phyloP scores from a whole-genome alignment of 53 echinoderm and acorn worm genomes.

The Actinopyga echinites region DNA sequence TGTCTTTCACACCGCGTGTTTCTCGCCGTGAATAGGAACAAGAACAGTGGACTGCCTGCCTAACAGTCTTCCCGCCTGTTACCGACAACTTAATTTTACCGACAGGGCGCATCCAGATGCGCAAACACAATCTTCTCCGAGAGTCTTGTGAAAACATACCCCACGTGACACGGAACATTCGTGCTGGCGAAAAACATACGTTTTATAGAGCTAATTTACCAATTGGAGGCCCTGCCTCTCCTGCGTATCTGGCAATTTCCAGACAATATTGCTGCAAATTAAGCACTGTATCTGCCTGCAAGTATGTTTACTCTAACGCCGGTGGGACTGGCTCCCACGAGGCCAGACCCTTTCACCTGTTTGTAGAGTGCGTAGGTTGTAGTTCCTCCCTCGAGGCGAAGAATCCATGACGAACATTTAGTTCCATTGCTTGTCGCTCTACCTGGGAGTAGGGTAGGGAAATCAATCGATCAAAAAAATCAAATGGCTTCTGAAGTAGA shows the following conservation, averaged over 20 bases:
- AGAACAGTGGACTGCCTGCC: no score
- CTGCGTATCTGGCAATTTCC: conserved; percentile 11
- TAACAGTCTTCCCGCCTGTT: no score
- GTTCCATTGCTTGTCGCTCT: neutral
- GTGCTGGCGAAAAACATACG: conserved; percentile 6
- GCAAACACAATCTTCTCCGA: no score
- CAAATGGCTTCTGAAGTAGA: conserved; percentile 30
- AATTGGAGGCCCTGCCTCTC: conserved; percentile 4
- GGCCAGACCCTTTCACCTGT: conserved; percentile 37
- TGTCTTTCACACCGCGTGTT: no score
- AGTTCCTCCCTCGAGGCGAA: conserved; percentile 27
- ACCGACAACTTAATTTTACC: no score
- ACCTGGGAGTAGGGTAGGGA: neutral
- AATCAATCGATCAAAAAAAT: conserved; percentile 25
- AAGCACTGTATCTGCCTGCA: conserved; percentile 34
- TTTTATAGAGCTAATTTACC: conserved; percentile 26
- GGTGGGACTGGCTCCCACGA: conserved; percentile 19
- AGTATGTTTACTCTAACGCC: conserved; percentile 34
- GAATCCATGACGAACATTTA: conserved; percentile 30
- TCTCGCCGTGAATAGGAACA: no score
- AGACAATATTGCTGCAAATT: conserved; percentile 38
- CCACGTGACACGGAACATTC: neutral
- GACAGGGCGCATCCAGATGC: no score
- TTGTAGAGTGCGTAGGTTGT: conserved; percentile 31
- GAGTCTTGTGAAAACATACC: neutral